A percentile compares a stretch with the other conserved stretches of the same genome.
phyloP scores from a whole-genome alignment of 2,888 invertebrate species.

The Drosophila ochracea region DNA sequence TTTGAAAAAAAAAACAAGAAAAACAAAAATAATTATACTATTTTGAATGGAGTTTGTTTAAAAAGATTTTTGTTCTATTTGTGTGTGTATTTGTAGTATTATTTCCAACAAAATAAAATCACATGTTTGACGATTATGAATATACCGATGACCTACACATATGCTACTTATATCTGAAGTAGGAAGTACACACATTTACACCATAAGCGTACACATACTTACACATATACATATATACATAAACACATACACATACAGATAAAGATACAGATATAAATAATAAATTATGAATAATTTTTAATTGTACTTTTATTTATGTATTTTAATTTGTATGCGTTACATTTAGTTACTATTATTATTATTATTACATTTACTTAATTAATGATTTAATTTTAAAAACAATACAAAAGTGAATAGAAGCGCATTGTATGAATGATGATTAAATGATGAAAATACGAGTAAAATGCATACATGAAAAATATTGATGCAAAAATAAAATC shows the following conservation, averaged over 20 bases:
- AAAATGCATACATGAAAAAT: constrained; percentile 74
- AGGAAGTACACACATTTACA: constrained; percentile 33
- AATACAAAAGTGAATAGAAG: constrained; percentile 39
- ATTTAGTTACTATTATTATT: constrained; percentile 78
- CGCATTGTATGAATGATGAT: constrained; percentile 62
- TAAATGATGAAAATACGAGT: constrained; percentile 69
- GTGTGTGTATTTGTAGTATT: constrained; percentile 81
- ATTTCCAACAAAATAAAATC: constrained; percentile 71
- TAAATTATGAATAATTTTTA: constrained; percentile 73
- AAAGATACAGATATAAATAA: constrained; percentile 54
- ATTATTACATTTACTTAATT: constrained; percentile 82
- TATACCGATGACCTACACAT: constrained; percentile 33
- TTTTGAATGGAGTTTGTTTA: constrained; percentile 59
- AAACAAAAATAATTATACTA: constrained; percentile 8
- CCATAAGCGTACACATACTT: constrained; percentile 57
- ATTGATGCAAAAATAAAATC: constrained; percentile 67
- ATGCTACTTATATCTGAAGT: neutral
- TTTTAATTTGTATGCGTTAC: constrained; percentile 78
- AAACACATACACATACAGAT: constrained; percentile 44
- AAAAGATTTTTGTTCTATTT: constrained; percentile 42
- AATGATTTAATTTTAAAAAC: constrained; percentile 74
- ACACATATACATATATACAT: constrained; percentile 37
- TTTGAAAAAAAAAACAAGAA: constrained; percentile 24
- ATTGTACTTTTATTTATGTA: constrained; percentile 75
- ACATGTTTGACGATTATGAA: constrained; percentile 47